Conservation (phyloP, 2,888 invertebrate species). For the Napeogenes inachia region DNA sequence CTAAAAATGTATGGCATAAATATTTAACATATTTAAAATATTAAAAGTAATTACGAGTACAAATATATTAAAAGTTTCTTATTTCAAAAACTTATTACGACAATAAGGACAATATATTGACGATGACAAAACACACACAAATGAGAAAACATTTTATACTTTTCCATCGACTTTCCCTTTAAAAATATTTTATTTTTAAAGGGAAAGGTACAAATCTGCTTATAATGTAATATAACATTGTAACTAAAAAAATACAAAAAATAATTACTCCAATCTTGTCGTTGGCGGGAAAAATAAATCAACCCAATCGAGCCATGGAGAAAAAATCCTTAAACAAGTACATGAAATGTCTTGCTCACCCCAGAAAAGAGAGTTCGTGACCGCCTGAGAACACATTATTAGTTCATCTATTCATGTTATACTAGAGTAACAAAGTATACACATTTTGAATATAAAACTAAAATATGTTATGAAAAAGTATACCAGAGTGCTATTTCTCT, state of each 20-base stretch:
- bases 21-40: too few relatives aligned
- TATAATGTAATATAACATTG: background rate
- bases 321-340: constrained; percentile 57
- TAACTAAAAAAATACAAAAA: background rate
- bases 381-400: constrained; percentile 43
- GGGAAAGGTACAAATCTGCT: too few relatives aligned
- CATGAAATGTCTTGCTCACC: constrained; percentile 61
- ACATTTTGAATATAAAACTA: background rate
- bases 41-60: too few relatives aligned
- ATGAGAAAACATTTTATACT: too few relatives aligned
- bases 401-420: background rate
- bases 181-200: too few relatives aligned
- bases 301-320: constrained; percentile 64
- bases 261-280: constrained; percentile 52
- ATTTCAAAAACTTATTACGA: too few relatives aligned
- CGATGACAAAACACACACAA: too few relatives aligned
- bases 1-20: too few relatives aligned
- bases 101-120: too few relatives aligned
- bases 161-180: too few relatives aligned
- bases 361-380: constrained; percentile 62
- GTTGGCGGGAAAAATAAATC: constrained; percentile 59
- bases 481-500: constrained; percentile 60
- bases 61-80: too few relatives aligned
- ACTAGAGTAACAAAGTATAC: background rate
- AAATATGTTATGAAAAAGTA: constrained; percentile 1